Evolutionary conservation across 1,140 invertebrate species (phyloP).

Genomic region (Elymnias hypermnestra): DNA sequence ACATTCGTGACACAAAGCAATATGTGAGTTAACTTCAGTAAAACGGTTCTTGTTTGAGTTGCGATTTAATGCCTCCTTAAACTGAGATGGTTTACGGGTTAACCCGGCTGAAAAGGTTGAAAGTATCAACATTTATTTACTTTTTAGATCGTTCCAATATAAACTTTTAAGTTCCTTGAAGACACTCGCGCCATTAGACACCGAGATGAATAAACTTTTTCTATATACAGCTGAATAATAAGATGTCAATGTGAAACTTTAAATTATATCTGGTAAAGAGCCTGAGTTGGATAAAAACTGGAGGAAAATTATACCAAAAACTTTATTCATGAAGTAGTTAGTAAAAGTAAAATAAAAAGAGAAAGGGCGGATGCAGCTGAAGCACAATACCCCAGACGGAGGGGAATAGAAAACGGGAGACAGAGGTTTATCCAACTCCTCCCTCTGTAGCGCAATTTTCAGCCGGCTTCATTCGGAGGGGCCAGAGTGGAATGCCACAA

Average conservation of each 20-base stretch:
- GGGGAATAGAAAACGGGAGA: no score
- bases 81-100: slow-evolving; percentile 74
- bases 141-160: slow-evolving; percentile 63
- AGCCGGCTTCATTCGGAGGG: no score
- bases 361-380: no score
- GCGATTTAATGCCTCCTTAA: slow-evolving; percentile 75
- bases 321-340: no score
- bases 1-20: slow-evolving; percentile 75
- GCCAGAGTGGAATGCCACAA: no score
- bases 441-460: no score
- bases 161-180: slow-evolving; percentile 60
- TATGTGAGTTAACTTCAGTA: slow-evolving; percentile 73
- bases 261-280: slow-evolving; percentile 2
- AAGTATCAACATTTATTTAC: slow-evolving; percentile 64
- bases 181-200: slow-evolving; percentile 35
- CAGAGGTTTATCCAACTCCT: no score
- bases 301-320: no score
- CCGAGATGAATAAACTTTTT: slow-evolving; percentile 28
- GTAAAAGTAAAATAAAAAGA: no score
- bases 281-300: neutral
- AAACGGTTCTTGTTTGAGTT: slow-evolving; percentile 75
- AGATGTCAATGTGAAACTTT: slow-evolving; percentile 15
- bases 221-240: slow-evolving; percentile 13
- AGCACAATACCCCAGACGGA: no score
- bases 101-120: slow-evolving; percentile 67